These are phyloP conservation scores for Plestiodon gilberti DNA, from an alignment of 2,113 vertebrate species.

Conservation along the genomic window DNA sequence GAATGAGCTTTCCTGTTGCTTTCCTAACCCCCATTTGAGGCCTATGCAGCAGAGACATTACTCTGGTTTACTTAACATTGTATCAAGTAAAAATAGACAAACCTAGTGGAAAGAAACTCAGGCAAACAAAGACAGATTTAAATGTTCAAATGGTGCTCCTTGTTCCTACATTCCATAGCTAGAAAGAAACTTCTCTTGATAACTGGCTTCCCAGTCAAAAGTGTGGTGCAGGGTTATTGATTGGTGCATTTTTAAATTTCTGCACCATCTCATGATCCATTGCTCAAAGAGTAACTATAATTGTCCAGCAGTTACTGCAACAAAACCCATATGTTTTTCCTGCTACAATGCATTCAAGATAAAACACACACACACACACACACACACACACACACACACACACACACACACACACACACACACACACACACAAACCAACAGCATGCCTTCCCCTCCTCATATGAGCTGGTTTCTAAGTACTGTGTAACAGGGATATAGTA, in stretches of 20 bases:
- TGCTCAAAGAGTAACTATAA: constrained; percentile 48
- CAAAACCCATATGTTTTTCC: constrained; percentile 67
- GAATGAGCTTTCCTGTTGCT: constrained; percentile 25
- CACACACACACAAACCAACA: too few relatives aligned
- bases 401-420: too few relatives aligned
- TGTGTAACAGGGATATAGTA: neutral
- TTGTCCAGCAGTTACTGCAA: constrained; percentile 47
- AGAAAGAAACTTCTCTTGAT: constrained; percentile 14
- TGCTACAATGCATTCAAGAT: constrained; percentile 60
- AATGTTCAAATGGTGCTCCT: constrained; percentile 12
- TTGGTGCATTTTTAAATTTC: constrained; percentile 10
- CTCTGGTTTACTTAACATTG: constrained; percentile 4
- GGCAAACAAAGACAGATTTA: constrained; percentile 48
- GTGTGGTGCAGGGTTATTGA: neutral
- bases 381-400: too few relatives aligned
- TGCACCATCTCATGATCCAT: constrained; percentile 46
- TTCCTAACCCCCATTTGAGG: neutral
- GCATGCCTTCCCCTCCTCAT: constrained; percentile 34
- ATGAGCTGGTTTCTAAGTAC: constrained; percentile 20
- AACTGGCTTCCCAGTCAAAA: neutral
- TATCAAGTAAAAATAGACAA: constrained; percentile 42
- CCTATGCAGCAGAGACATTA: neutral
- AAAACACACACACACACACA: constrained; percentile 53
- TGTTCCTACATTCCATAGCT: constrained; percentile 17
- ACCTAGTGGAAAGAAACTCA: constrained; percentile 28